Evolutionary conservation across 1,140 invertebrate species (phyloP).

Genomic region (Drosophila rhopaloa): DNA sequence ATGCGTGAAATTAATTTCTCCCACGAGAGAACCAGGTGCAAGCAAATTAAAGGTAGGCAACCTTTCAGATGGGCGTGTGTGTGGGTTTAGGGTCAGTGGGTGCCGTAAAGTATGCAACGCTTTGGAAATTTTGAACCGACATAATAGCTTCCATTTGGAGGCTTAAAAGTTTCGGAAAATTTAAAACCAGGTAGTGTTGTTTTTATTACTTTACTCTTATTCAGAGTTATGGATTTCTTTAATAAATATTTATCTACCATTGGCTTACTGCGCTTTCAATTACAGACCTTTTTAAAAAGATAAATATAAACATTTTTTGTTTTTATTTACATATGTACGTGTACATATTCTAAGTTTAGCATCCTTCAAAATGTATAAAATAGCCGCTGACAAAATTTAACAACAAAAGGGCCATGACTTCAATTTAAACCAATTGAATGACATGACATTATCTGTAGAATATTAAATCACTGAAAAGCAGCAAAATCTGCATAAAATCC

Average conservation of each 20-base stretch:
- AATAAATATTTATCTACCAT: too few species aligned
- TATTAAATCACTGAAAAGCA: not conserved
- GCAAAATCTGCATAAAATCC: conserved; percentile 1
- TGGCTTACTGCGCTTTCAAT: too few species aligned
- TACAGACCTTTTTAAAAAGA: too few species aligned
- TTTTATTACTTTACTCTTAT: too few species aligned
- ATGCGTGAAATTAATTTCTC: conserved; percentile 51
- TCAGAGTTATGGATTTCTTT: too few species aligned
- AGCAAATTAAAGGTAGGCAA: conserved; percentile 27
- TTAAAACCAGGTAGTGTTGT: too few species aligned
- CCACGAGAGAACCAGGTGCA: conserved; percentile 23
- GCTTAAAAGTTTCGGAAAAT: too few species aligned
- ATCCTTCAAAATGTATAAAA: too few species aligned
- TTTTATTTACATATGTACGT: too few species aligned
- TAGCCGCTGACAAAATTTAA: too few species aligned
- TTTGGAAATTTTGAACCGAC: not conserved
- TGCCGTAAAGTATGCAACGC: conserved; percentile 2
- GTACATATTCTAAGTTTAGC: too few species aligned
- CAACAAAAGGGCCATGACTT: not conserved
- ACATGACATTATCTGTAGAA: conserved; percentile 1
- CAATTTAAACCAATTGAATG: not conserved
- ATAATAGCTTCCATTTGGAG: not conserved
- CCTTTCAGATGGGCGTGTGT: not conserved
- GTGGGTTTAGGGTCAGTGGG: not conserved
- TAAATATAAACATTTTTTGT: too few species aligned